These are phyloP conservation scores for Butorides virescens DNA, from an alignment of 2,113 vertebrate species.

Conservation along the genomic window DNA sequence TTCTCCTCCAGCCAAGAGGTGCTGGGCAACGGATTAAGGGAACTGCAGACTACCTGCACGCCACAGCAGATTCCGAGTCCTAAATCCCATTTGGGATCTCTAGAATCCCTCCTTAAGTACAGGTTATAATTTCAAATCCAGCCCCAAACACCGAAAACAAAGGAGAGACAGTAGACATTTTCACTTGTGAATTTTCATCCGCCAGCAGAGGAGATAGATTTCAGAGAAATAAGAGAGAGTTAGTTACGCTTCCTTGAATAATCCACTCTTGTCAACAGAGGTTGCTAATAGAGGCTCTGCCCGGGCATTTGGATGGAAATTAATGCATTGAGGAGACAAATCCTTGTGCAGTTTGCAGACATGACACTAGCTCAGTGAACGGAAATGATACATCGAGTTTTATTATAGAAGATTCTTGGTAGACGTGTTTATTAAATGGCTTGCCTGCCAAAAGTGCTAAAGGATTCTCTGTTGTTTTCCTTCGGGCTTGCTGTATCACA, in stretches of 20 bases:
- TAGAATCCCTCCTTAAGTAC: background rate
- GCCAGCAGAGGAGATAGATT: background rate
- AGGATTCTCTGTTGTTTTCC: background rate
- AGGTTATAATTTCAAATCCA: background rate
- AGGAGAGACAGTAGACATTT: background rate
- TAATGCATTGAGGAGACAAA: slow-evolving; percentile 27
- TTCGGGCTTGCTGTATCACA: background rate
- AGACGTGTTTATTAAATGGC: background rate
- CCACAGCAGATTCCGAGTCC: rapidly evolving
- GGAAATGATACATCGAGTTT: slow-evolving; percentile 1
- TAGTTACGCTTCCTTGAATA: slow-evolving; percentile 40
- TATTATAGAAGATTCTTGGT: background rate
- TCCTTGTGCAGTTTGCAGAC: background rate
- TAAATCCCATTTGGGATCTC: background rate
- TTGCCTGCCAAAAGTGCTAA: background rate
- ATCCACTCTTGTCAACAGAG: slow-evolving; percentile 35
- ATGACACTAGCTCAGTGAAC: background rate
- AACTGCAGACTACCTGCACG: background rate
- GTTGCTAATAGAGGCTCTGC: slow-evolving; percentile 22
- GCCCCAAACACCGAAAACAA: background rate
- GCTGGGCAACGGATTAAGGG: background rate
- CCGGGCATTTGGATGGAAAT: slow-evolving; percentile 44
- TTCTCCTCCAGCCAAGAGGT: background rate
- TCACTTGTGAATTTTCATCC: background rate
- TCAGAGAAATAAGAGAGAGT: slow-evolving; percentile 34